Evolutionary conservation across 2,797 vertebrate species (phyloP).

Genomic region (Sebastes steindachneri): DNA sequence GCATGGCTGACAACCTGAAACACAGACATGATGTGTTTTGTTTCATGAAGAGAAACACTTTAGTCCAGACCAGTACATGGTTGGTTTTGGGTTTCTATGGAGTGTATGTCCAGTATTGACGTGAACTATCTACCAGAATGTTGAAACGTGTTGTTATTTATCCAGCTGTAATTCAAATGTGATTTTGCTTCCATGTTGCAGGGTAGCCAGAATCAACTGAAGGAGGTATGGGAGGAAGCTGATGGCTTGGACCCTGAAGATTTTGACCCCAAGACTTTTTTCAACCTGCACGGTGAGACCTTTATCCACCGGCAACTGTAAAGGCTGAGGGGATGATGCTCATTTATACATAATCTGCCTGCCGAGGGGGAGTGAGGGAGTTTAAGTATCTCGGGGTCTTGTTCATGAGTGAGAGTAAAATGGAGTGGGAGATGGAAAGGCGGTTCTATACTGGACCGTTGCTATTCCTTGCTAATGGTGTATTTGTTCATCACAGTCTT

Average conservation of each 20-base stretch:
- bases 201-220: conserved; percentile 98
- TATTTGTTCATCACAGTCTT: background rate
- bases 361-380: no score
- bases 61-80: background rate
- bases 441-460: no score
- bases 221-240: conserved; percentile 97
- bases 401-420: no score
- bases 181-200: conserved; percentile 57
- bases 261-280: conserved; percentile 98
- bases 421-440: no score
- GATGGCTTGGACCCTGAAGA: conserved; percentile 97
- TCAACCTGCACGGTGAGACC: conserved; percentile 93
- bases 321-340: background rate
- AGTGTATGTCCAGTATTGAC: background rate
- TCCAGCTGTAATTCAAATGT: background rate
- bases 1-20: background rate
- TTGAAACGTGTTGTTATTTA: background rate
- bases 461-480: background rate
- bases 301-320: background rate
- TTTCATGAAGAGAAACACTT: background rate
- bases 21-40: background rate
- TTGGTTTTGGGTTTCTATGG: background rate
- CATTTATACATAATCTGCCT: background rate
- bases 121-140: background rate
- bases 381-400: no score